Evolutionary conservation across 2,797 vertebrate species (phyloP).

Genomic region (Parauchenoglanis ngamensis): DNA sequence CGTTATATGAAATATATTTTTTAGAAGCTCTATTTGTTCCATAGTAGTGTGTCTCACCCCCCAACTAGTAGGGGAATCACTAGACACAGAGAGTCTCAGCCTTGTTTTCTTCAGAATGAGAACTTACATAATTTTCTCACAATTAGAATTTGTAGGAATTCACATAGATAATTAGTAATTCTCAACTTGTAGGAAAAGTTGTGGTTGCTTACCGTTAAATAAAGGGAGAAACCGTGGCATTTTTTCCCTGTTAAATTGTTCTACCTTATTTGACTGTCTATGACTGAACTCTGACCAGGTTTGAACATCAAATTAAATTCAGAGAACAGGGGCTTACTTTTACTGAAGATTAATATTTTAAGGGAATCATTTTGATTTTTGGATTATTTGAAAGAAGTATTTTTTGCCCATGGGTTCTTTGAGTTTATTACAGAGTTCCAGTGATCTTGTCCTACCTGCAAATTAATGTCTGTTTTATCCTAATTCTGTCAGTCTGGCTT

Average conservation of each 20-base stretch:
- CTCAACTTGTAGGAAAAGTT: neutral
- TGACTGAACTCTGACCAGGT: neutral
- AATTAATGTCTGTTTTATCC: neutral
- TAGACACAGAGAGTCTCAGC: neutral
- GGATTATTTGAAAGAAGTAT: neutral
- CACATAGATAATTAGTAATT: neutral
- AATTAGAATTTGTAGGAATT: neutral
- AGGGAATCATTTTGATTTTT: neutral
- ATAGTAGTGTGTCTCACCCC: neutral
- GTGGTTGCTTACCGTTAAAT: neutral
- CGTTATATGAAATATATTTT: neutral
- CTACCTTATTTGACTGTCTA: neutral
- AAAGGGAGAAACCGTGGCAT: neutral
- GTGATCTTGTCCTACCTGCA: too few relatives aligned
- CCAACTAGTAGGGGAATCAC: neutral
- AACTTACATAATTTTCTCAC: neutral
- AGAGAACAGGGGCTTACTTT: neutral
- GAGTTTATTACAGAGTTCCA: neutral
- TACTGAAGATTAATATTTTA: constrained; percentile 1
- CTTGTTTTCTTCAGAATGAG: neutral
- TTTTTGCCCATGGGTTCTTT: neutral
- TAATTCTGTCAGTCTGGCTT: neutral
- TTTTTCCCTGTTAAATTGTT: neutral
- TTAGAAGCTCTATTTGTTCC: neutral
- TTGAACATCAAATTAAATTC: neutral